Conservation (phyloP, 2,888 invertebrate genomes). For the Ectemnius lituratus region DNA sequence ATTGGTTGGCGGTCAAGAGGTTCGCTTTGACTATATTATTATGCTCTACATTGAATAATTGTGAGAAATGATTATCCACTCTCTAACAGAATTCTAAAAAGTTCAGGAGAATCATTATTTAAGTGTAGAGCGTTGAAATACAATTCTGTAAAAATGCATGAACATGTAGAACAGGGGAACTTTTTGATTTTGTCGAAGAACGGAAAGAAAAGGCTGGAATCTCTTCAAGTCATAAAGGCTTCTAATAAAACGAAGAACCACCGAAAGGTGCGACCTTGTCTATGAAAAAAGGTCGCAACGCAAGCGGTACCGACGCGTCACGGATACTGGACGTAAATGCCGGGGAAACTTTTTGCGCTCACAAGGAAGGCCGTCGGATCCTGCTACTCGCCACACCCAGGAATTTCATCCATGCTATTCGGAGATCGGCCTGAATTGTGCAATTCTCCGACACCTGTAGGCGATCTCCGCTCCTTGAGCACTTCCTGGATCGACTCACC, state of each 20-base stretch:
- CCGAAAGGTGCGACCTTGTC: conserved; percentile 24
- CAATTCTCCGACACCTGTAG: conserved; percentile 49
- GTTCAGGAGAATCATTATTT: no score
- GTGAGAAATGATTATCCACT: no score
- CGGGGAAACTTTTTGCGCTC: conserved; percentile 32
- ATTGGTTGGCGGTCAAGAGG: no score
- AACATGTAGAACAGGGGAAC: no score
- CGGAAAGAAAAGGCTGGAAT: background rate
- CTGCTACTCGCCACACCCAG: conserved; percentile 68
- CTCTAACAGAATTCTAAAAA: no score
- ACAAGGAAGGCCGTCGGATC: conserved; percentile 43
- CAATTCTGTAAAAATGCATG: no score
- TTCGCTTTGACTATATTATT: no score
- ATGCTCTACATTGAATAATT: no score
- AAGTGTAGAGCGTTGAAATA: no score
- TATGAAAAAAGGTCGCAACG: conserved; percentile 1
- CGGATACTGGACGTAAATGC: conserved; percentile 22
- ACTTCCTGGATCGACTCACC: conserved; percentile 16
- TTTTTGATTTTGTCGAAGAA: no score
- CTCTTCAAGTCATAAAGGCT: background rate
- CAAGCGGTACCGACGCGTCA: conserved; percentile 8
- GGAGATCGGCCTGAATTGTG: conserved; percentile 42
- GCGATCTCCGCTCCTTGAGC: conserved; percentile 18
- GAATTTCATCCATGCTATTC: conserved; percentile 68
- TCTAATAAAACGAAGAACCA: no score